phyloP scores from a whole-genome alignment of 2,113 vertebrate species.

The Sturnira hondurensis region DNA sequence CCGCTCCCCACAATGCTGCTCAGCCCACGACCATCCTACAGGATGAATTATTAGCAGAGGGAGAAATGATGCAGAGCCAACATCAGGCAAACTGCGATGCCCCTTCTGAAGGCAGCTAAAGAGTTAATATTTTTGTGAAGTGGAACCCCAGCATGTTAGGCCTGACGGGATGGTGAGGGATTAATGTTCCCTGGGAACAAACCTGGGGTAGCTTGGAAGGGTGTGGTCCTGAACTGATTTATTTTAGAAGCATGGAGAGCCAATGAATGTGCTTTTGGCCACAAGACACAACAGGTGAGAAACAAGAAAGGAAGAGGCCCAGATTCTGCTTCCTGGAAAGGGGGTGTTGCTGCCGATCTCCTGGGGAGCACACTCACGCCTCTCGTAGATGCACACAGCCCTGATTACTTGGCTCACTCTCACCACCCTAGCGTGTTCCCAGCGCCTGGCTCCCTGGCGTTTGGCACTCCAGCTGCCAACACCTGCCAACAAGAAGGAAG shows the following conservation, averaged over 20 bases:
- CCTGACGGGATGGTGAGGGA: conserved; percentile 1
- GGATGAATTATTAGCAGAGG: neutral
- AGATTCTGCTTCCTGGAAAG: conserved; percentile 76
- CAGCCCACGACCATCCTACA: neutral
- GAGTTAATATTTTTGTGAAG: neutral
- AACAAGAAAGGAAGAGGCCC: conserved; percentile 73
- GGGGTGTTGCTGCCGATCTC: conserved; percentile 54
- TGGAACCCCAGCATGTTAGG: neutral
- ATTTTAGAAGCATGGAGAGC: conserved; percentile 63
- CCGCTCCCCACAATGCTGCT: too few species aligned
- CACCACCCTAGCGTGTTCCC: conserved; percentile 57
- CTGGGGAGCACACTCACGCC: conserved; percentile 63
- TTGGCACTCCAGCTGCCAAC: conserved; percentile 65
- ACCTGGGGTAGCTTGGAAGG: conserved; percentile 59
- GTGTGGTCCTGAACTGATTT: conserved; percentile 59
- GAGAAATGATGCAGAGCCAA: neutral
- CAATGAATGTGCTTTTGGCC: conserved; percentile 67
- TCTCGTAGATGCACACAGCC: neutral
- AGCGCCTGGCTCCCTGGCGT: conserved; percentile 63
- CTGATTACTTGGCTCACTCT: conserved; percentile 46
- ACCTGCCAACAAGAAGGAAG: conserved; percentile 78
- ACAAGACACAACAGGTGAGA: conserved; percentile 79
- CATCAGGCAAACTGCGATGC: neutral
- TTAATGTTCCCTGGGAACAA: conserved; percentile 62
- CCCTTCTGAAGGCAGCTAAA: neutral